Base-by-base conservation (phyloP, 2,113 vertebrate genomes). In the Electrona antarctica region DNA sequence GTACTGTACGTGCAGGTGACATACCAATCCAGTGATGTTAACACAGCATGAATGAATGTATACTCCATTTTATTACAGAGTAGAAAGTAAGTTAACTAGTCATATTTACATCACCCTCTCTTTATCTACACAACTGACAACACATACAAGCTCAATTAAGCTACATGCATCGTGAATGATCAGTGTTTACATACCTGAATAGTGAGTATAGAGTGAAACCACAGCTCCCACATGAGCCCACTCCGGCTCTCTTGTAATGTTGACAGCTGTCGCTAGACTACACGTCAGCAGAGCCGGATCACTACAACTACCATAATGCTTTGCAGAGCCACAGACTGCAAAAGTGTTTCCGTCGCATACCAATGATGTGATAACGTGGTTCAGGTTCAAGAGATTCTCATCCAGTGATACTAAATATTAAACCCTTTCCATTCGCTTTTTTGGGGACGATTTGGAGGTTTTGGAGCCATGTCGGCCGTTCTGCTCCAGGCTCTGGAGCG, bases 401-500 rank as follows among this genome's bases (percentile, higher is more conserved):
- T 41, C 33, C 33, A 41, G 33, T 41, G 33, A 0, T 41, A 3
- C 21, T 21, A 21, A 21, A 41, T 1, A 41, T 41, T 41, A 41
- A 41, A 41, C 3, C 3, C 3, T 41, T 28, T 58, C 14, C 9
- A 8, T 12, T 1, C 0, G 60, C 9, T 14, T 15, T 48, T 8
- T 48, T 21, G 21, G 15, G 10, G 5, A 6, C 5, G 33, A 41
- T 45, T 79, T 48, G 29, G 8, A 3, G 8, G 7, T 2, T n/a
- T 10, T 73, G 59, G 1, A 71, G 57, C 81, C 59, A 98, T 99
- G 97, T 95, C 97, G 93, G 94, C 92, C 0, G 94, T 96, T 61
- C 82, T 98, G 88, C 94, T 97, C 87, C 96, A 97, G 80, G 87
- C 94, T 0, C 65, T 98, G 83, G 97, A 98, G 89, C 93, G 95